Percentiles rank a stretch among this genome's conserved stretches.
These are phyloP conservation scores for Epizoanthus scotinus DNA, from an alignment of 92 coral and sea anemone species.

Conservation along the genomic window DNA sequence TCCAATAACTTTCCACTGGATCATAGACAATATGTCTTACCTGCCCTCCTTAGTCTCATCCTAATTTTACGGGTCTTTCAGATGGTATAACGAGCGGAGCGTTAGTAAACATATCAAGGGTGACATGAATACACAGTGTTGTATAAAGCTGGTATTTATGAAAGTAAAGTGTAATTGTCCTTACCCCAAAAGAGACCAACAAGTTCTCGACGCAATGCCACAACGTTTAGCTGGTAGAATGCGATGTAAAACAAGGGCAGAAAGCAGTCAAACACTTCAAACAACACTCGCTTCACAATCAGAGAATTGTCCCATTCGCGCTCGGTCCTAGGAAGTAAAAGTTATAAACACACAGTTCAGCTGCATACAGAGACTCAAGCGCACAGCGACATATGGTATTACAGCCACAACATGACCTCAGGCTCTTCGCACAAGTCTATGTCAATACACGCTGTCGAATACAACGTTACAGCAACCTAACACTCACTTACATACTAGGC, in stretches of 20 bases:
- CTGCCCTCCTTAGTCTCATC: too few relatives aligned
- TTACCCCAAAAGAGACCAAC: constrained; percentile 98
- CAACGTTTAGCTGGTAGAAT: constrained; percentile 97
- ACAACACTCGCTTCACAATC: constrained; percentile 91
- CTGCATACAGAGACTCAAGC: background rate
- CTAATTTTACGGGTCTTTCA: too few relatives aligned
- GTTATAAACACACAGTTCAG: too few relatives aligned
- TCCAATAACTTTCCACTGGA: too few relatives aligned
- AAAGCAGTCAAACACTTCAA: constrained; percentile 98
- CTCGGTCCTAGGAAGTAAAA: constrained; percentile 73
- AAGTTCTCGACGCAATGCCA: constrained; percentile 89
- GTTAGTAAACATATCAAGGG: too few relatives aligned
- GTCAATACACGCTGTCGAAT: too few relatives aligned
- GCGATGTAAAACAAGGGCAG: constrained; percentile 97
- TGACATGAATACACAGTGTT: background rate
- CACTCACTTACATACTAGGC: too few relatives aligned
- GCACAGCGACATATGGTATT: background rate
- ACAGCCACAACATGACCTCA: too few relatives aligned
- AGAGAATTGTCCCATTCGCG: constrained; percentile 94
- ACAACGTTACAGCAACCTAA: too few relatives aligned
- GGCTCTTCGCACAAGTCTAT: too few relatives aligned
- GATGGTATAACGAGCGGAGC: background rate
- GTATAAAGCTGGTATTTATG: too few relatives aligned
- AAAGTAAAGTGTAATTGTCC: background rate
- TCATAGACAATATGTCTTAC: too few relatives aligned